Evolutionary conservation across 2,797 vertebrate genomes (phyloP).

Genomic region (Ptychobarbus kaznakovi): DNA sequence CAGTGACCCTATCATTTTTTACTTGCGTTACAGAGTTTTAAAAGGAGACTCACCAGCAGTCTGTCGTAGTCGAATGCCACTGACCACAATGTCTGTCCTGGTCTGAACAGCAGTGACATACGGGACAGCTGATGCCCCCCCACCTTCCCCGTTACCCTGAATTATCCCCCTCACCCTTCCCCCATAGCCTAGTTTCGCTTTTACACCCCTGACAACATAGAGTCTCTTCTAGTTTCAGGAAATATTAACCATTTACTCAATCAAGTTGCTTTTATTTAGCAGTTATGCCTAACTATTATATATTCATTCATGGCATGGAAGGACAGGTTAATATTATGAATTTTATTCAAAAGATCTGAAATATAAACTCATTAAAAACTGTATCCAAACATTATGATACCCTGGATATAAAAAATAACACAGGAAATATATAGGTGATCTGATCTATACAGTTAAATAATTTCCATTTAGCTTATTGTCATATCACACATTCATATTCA

Average conservation of each 20-base stretch:
- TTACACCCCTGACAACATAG: slow-evolving; percentile 53
- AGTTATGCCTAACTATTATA: not conserved
- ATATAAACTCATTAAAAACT: not conserved
- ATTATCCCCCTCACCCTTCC: slow-evolving; percentile 67
- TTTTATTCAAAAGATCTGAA: slow-evolving; percentile 42
- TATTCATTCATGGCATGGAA: not conserved
- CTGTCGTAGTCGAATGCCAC: slow-evolving; percentile 69
- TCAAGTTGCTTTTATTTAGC: not conserved
- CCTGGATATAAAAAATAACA: not conserved
- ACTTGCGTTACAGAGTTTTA: not conserved
- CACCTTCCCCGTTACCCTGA: slow-evolving; percentile 52
- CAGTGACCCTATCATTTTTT: not conserved
- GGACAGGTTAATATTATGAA: not conserved
- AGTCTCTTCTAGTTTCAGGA: slow-evolving; percentile 30
- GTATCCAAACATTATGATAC: slow-evolving; percentile 7
- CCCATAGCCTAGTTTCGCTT: slow-evolving; percentile 68
- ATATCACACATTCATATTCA: not conserved
- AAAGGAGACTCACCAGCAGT: slow-evolving; percentile 75
- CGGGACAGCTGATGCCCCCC: slow-evolving; percentile 66
- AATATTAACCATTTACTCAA: slow-evolving; percentile 16
- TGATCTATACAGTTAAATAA: not conserved
- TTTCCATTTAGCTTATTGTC: not conserved
- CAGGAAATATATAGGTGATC: slow-evolving; percentile 3
- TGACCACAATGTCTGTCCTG: slow-evolving; percentile 55
- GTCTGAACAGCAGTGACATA: slow-evolving; percentile 67